These are phyloP conservation scores for Hemaris fuciformis DNA, from an alignment of 2,888 invertebrate genomes.

Conservation along the genomic window DNA sequence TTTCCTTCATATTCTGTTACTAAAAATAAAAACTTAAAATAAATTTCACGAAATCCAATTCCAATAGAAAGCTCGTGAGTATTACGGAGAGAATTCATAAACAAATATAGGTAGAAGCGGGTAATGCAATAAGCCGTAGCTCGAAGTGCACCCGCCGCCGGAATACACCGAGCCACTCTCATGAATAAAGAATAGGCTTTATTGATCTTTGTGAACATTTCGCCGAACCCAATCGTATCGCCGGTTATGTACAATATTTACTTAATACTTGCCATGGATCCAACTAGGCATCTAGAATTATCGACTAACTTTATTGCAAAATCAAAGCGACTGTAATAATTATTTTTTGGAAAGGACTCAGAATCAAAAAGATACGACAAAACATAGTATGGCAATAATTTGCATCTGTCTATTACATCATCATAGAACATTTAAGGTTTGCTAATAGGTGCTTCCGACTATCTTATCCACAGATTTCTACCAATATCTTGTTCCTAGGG, in stretches of 20 bases:
- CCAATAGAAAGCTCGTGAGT: not conserved
- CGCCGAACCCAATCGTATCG: slow-evolving; percentile 28
- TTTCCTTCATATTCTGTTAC: too few species aligned
- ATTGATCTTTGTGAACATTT: slow-evolving; percentile 50
- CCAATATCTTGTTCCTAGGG: too few species aligned
- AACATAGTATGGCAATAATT: too few species aligned
- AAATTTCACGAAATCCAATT: not conserved
- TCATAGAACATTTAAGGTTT: too few species aligned
- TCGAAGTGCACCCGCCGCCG: slow-evolving; percentile 29
- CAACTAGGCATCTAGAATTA: too few species aligned
- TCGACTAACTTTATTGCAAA: too few species aligned
- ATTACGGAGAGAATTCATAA: slow-evolving; percentile 7
- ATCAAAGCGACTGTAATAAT: too few species aligned
- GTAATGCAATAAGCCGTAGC: slow-evolving; percentile 35
- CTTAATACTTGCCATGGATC: not conserved
- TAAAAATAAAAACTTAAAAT: not conserved
- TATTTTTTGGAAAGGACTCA: too few species aligned
- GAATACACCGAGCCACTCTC: slow-evolving; percentile 35
- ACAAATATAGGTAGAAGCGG: slow-evolving; percentile 23
- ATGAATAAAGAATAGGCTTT: slow-evolving; percentile 59
- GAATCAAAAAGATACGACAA: too few species aligned
- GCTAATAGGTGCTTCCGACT: too few species aligned
- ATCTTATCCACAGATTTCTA: too few species aligned
- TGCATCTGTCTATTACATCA: too few species aligned
- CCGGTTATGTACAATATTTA: not conserved